Evolutionary conservation across 2,888 invertebrate species (phyloP).

Genomic region (Zygaena filipendulae): DNA sequence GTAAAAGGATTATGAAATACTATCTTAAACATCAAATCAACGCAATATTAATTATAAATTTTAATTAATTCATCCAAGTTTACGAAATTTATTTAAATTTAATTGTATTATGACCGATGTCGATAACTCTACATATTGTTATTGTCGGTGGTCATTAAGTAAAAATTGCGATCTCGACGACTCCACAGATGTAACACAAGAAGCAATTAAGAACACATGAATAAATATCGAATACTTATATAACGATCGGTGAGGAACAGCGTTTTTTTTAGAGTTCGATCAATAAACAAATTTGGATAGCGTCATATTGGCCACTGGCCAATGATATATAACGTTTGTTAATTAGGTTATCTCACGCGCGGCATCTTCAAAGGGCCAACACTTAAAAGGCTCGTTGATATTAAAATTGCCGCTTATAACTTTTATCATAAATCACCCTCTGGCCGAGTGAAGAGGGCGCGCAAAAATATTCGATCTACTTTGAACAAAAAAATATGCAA

Average conservation of each 20-base stretch:
- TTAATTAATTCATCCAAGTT: slow-evolving; percentile 18
- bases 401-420: slow-evolving; percentile 59
- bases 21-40: no score
- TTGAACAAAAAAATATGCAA: slow-evolving; percentile 62
- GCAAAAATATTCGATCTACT: slow-evolving; percentile 54
- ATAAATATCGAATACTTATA: no score
- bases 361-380: slow-evolving; percentile 56
- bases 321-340: slow-evolving; percentile 61
- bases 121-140: no score
- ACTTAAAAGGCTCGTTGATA: slow-evolving; percentile 60
- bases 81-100: no score
- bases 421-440: slow-evolving; percentile 65
- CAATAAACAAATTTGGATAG: slow-evolving; percentile 49
- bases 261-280: no score
- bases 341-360: slow-evolving; percentile 62
- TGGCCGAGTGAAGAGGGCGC: slow-evolving; percentile 50
- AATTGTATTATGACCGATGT: no score
- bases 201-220: slow-evolving; percentile 33
- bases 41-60: slow-evolving; percentile 1
- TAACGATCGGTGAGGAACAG: no score
- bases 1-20: no score
- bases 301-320: slow-evolving; percentile 43
- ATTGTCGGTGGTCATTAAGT: no score
- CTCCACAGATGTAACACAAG: slow-evolving; percentile 36
- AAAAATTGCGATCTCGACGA: slow-evolving; percentile 37